Base-by-base conservation (phyloP, 2,888 invertebrate species). In the Plebejus melissa region DNA sequence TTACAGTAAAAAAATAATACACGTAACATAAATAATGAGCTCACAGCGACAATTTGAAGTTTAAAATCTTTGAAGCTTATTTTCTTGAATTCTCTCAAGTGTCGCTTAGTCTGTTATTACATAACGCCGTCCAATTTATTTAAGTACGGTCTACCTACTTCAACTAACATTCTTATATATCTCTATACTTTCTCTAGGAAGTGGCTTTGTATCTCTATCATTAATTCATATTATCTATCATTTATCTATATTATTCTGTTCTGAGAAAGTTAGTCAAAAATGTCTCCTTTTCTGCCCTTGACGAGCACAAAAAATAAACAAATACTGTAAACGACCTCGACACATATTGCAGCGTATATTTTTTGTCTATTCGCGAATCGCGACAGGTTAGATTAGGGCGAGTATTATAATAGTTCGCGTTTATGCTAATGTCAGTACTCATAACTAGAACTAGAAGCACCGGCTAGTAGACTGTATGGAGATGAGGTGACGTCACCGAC, bases 361-460 rank as follows among this genome's bases (percentile, higher is more conserved):
- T 83, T 84, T 86, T 84, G 84, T 86, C 86, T 89, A 88, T 88
- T 87, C 84, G 84, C 78, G 82, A 87, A 88, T 87, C 84, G 84
- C 78, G 82, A 87, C 88, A 86, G 88, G 89, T 90, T 87, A 90
- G 87, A 89, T 90, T 93, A 92, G 91, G 93, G 91, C 88, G 84
- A 84, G 84, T 84, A 87, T 88, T 88, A 86, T 88, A 86, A 90
- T 84, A 88, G 83, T 85, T 86, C 85, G 83, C 84, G 86, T 89
- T 90, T 89, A 85, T 85, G 88, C 87, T 88, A 89, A 87, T 85
- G 81, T 82, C 86, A 83, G 80, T 79, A 79, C 2, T 2, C 32
- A 2, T 84, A 85, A 85, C 85, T 89, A 88, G 88, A 84, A 91
- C 89, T 91, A 91, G 93, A 91, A 86, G 83, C 86, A 86, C 88